phyloP scores from a whole-genome alignment of 2,797 vertebrate species.

The Pseudocheirus occidentalis region DNA sequence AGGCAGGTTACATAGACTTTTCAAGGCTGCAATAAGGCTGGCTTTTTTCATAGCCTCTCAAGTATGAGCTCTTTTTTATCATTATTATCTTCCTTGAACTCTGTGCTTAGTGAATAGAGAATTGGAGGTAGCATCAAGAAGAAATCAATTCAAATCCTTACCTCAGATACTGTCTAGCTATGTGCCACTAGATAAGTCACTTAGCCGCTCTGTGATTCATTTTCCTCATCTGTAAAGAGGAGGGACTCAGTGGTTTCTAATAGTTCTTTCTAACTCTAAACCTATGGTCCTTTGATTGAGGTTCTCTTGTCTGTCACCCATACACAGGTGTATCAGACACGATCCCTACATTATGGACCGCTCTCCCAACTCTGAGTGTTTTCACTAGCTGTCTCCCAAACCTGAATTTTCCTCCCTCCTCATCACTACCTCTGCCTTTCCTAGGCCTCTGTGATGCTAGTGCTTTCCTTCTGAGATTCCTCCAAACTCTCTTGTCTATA shows the following conservation, averaged over 20 bases:
- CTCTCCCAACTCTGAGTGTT: background rate
- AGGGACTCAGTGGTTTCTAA: background rate
- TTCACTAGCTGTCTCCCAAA: background rate
- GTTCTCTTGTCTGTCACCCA: background rate
- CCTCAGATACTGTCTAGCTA: background rate
- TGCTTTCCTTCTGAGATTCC: background rate
- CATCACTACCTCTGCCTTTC: background rate
- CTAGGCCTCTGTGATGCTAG: background rate
- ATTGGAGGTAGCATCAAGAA: background rate
- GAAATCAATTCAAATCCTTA: background rate
- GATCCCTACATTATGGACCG: background rate
- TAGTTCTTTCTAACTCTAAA: background rate
- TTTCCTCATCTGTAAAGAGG: background rate
- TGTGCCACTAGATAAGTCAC: background rate
- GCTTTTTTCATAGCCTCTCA: background rate
- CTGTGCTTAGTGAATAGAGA: background rate
- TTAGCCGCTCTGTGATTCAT: background rate
- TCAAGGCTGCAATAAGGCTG: background rate
- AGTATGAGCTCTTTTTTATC: background rate
- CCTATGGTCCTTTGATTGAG: background rate
- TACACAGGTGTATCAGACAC: background rate
- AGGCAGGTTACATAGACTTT: background rate
- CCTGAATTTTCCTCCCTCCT: background rate
- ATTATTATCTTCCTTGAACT: background rate
- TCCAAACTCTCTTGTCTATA: background rate